A percentile compares a stretch with the other conserved stretches of the same genome.
These are phyloP conservation scores for Turritopsis dohrnii DNA, from an alignment of 30 jellyfish, hydroid and myxozoan species.

Conservation along the genomic window DNA sequence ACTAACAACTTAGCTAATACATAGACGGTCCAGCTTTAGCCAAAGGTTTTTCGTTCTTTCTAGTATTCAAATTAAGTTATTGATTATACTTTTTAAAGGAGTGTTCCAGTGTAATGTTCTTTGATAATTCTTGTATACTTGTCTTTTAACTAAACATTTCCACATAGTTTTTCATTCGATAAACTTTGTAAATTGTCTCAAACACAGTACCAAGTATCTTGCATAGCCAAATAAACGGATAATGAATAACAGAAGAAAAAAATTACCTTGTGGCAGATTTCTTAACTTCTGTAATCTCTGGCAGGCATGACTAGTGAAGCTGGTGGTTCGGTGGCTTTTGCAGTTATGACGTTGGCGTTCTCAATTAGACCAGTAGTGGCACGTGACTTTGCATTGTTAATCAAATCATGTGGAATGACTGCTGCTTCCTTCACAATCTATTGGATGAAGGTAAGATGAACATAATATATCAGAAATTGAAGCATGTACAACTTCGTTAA, in stretches of 20 bases:
- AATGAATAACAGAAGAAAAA: neutral
- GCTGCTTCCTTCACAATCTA: slow-evolving; percentile 14
- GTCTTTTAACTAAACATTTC: too few species aligned
- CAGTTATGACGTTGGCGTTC: slow-evolving; percentile 21
- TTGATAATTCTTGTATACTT: too few species aligned
- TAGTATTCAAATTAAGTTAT: too few species aligned
- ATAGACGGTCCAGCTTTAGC: too few species aligned
- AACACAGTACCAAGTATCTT: neutral
- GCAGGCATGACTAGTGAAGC: slow-evolving; percentile 18
- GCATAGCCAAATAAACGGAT: neutral
- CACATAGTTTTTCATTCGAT: too few species aligned
- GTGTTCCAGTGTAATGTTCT: too few species aligned
- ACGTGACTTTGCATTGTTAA: slow-evolving; percentile 4
- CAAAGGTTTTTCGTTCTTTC: too few species aligned
- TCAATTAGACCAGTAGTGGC: slow-evolving; percentile 2
- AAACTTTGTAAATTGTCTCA: too few species aligned
- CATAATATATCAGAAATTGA: too few species aligned
- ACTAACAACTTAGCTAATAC: too few species aligned
- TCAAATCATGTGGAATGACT: slow-evolving; percentile 14
- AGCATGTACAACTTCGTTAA: too few species aligned
- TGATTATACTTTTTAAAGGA: too few species aligned
- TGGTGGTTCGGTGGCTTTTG: slow-evolving; percentile 19
- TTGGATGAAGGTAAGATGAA: slow-evolving; percentile 20
- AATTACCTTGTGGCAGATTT: neutral
- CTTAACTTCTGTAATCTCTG: neutral